These are phyloP conservation scores for Varroa destructor DNA, from an alignment of 1,140 invertebrate species.

Conservation along the genomic window DNA sequence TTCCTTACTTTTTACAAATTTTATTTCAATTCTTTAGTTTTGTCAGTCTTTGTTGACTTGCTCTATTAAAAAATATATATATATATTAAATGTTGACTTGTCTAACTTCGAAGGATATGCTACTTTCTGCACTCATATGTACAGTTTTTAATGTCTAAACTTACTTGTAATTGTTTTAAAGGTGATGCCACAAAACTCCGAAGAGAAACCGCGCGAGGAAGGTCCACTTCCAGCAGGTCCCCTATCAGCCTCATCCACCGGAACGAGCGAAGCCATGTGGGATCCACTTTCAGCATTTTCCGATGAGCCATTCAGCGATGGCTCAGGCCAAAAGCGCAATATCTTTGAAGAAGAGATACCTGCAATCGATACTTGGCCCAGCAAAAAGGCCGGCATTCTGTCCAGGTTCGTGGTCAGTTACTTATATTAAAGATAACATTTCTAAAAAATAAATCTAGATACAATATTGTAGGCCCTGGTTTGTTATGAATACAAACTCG, in stretches of 20 bases:
- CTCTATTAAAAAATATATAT: no score
- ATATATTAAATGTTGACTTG: no score
- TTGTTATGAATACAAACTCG: no score
- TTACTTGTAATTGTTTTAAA: background rate
- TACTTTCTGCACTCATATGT: no score
- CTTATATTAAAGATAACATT: no score
- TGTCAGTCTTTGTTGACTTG: no score
- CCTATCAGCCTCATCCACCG: background rate
- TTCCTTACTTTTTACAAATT: no score
- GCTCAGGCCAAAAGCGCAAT: background rate
- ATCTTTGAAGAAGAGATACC: background rate
- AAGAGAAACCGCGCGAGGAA: slow-evolving; percentile 4
- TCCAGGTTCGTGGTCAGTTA: background rate
- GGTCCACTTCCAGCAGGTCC: background rate
- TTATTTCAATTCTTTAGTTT: no score
- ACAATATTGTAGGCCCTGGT: no score
- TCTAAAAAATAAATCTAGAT: no score
- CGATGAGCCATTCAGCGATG: background rate
- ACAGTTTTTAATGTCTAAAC: background rate
- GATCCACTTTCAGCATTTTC: slow-evolving; percentile 15
- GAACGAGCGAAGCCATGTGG: slow-evolving; percentile 11
- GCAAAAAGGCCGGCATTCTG: slow-evolving; percentile 16
- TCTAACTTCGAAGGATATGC: no score
- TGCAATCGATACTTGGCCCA: slow-evolving; percentile 8
- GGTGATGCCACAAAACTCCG: slow-evolving; percentile 10